phyloP scores from a whole-genome alignment of 2,888 invertebrate species.

The Drosophila maculinotata region DNA sequence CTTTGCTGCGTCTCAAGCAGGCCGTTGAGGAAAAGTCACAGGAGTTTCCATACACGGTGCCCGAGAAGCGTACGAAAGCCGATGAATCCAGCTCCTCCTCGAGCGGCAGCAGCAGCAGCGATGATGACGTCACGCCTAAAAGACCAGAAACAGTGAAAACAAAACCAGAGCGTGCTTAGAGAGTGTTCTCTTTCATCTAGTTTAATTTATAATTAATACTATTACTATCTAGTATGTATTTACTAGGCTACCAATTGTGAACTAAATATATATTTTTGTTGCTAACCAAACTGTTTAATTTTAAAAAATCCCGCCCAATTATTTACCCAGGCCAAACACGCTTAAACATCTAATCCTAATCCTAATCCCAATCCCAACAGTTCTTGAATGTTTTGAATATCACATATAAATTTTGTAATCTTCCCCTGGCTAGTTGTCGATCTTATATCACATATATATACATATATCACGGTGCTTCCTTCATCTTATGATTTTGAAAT shows the following conservation, averaged over 20 bases:
- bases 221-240: conserved; percentile 65
- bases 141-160: conserved; percentile 78
- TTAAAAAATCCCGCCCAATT: too few relatives aligned
- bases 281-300: conserved; percentile 8
- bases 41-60: conserved; percentile 87
- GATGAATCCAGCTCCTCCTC: conserved; percentile 73
- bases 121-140: conserved; percentile 80
- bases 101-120: conserved; percentile 77
- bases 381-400: too few relatives aligned
- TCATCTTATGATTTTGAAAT: too few relatives aligned
- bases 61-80: conserved; percentile 83
- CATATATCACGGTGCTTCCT: too few relatives aligned
- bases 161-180: conserved; percentile 59
- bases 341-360: too few relatives aligned
- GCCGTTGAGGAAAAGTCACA: conserved; percentile 86
- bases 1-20: conserved; percentile 87
- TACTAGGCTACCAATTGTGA: conserved; percentile 37
- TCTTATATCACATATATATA: too few relatives aligned
- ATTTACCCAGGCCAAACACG: too few relatives aligned
- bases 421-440: too few relatives aligned
- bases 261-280: conserved; percentile 57
- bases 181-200: conserved; percentile 19
- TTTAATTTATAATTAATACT: conserved; percentile 40
- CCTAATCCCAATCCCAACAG: too few relatives aligned
- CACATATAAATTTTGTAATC: too few relatives aligned